A percentile compares a stretch with the other conserved stretches of the same genome.
Conservation (phyloP, 2,888 invertebrate genomes). For the Drosophila mulleri region DNA sequence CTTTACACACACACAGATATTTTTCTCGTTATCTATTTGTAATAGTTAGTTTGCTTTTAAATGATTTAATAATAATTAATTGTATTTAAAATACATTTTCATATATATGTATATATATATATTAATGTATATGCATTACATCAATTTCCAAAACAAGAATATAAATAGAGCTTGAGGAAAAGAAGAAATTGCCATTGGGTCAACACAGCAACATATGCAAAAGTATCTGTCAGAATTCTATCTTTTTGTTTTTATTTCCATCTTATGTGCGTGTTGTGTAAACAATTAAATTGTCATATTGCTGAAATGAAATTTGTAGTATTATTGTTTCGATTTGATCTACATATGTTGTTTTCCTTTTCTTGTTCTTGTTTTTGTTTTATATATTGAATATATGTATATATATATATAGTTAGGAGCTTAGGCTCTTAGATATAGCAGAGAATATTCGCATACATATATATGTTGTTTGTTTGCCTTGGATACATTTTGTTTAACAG, state of each 20-base stretch:
- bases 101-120: conserved; percentile 17
- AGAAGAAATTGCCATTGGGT: conserved; percentile 14
- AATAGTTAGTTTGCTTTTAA: conserved; percentile 77
- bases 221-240: conserved; percentile 13
- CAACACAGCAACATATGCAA: conserved; percentile 19
- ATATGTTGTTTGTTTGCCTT: conserved; percentile 7
- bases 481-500: conserved; percentile 38
- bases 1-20: conserved; percentile 42
- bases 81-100: conserved; percentile 72
- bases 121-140: conserved; percentile 57
- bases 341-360: conserved; percentile 34
- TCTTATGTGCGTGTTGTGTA: conserved; percentile 49
- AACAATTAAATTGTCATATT: conserved; percentile 69
- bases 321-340: conserved; percentile 46
- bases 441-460: conserved; percentile 26
- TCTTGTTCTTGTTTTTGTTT: conserved; percentile 9
- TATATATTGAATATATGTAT: conserved; percentile 3
- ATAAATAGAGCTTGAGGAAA: neutral
- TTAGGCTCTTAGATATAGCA: conserved; percentile 28
- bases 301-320: conserved; percentile 34
- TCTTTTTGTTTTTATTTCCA: conserved; percentile 20
- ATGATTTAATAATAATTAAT: conserved; percentile 62
- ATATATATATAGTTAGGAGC: conserved; percentile 30
- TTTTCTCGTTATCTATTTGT: conserved; percentile 61
- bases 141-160: conserved; percentile 16